Percentiles rank a stretch among this genome's conserved stretches.
Evolutionary conservation across 2,113 vertebrate species (phyloP).

Genomic region (Callipepla californica): DNA sequence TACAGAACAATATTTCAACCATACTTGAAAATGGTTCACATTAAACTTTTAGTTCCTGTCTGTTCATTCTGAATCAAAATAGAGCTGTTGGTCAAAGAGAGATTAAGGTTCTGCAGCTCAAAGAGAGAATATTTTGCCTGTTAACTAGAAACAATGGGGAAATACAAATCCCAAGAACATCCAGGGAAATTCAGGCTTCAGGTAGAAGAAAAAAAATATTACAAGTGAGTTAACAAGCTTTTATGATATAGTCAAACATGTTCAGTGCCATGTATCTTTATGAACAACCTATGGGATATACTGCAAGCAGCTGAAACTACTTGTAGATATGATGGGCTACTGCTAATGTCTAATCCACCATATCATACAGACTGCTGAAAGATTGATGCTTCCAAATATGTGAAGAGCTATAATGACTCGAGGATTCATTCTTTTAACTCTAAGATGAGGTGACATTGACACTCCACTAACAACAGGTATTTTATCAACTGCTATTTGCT

Average conservation of each 20-base stretch:
- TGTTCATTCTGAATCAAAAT: background rate
- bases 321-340: background rate
- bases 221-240: background rate
- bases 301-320: background rate
- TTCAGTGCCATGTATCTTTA: background rate
- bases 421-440: background rate
- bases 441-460: background rate
- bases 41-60: background rate
- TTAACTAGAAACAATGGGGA: background rate
- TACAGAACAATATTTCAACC: background rate
- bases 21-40: background rate
- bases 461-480: background rate
- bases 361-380: background rate
- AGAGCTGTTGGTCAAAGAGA: background rate
- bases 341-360: background rate
- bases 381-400: background rate
- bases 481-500: background rate
- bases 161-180: background rate
- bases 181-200: background rate
- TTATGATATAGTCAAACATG: background rate
- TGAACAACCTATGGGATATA: background rate
- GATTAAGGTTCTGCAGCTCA: background rate
- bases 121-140: background rate
- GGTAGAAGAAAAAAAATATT: background rate
- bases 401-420: background rate